Evolutionary conservation across 2,888 invertebrate genomes (phyloP), one percentile per base, ranked within the genome.

Genomic region (Caenorhabditis sinica): DNA sequence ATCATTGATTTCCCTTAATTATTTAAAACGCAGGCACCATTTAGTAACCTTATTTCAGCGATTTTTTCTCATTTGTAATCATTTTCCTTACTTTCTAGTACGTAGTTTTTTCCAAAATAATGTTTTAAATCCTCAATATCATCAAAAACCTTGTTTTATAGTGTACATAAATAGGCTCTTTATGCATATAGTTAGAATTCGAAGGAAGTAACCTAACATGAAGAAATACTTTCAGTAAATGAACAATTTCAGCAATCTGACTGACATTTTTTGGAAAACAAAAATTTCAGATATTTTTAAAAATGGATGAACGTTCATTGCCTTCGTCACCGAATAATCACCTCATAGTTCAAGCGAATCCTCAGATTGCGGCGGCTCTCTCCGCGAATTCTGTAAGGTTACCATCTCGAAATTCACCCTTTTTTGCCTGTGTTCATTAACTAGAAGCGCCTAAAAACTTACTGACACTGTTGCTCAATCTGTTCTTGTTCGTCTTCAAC

Each of bases 321-420:
- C 60, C 76, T 15, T 53, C 77, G 28, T 63, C 79, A 45, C 79
- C 79, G 56, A 65, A 56, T 79, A 79, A 65, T 43, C 56, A 56
- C 23, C n/a, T 53, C 6, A 71, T 79, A 63, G 58, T 79, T 20
- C 79, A 79, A 65, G 61, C 79, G 23, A 79, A 79, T n/a, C 79
- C 79, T 56, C 79, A 79, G 72, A 79, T 79, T 36, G 79, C 79
- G 6, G 79, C 79, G 15, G 79, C 79, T 65, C 71, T 79, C 43
- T 71, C 79, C 63, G 71, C 45, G 3, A 69, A 69, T 61, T 56
- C 77, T 33, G 77, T 79, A 79, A 79, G 77, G 15, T 11, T 23
- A 49, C 30, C 30, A n/a, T 49, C 49, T 49, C 20, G 20, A 20
- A 40, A 40, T 40, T 40, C 9, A 40, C 40, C 40, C 6, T 11